Conservation (phyloP, 2,888 invertebrate species). For the Clunio marinus region DNA sequence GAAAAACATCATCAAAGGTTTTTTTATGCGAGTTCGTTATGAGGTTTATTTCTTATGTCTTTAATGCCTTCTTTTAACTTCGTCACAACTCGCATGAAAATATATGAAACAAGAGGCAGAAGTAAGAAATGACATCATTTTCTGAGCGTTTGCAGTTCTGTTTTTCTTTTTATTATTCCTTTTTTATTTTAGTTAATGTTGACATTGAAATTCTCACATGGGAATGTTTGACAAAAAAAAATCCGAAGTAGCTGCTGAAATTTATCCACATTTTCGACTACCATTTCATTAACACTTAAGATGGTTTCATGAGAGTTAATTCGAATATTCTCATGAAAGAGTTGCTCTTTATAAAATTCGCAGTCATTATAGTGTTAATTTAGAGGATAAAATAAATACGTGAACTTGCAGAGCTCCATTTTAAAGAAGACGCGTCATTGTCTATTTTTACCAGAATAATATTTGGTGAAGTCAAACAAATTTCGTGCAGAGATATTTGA, state of each 20-base stretch:
- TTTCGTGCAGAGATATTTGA: too few relatives aligned
- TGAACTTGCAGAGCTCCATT: too few relatives aligned
- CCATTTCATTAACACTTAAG: neutral
- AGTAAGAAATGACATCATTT: neutral
- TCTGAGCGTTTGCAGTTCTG: neutral
- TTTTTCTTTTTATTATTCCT: too few relatives aligned
- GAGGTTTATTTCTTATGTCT: neutral
- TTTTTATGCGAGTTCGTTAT: too few relatives aligned
- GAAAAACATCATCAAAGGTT: neutral
- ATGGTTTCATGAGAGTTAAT: neutral
- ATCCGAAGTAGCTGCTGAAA: neutral
- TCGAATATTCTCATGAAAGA: too few relatives aligned
- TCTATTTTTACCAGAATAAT: too few relatives aligned
- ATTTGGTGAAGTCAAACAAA: too few relatives aligned
- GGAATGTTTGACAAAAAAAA: neutral
- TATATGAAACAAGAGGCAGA: neutral
- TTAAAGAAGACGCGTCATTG: too few relatives aligned
- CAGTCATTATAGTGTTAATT: too few relatives aligned
- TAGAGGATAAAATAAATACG: too few relatives aligned
- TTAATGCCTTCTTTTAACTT: neutral
- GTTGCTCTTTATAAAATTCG: too few relatives aligned
- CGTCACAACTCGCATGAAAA: too few relatives aligned
- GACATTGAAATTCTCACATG: slow-evolving; percentile 22
- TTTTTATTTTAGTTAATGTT: slow-evolving; percentile 1
- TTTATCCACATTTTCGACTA: neutral